Percentiles rank a stretch among this genome's conserved stretches.
phyloP scores from a whole-genome alignment of 2,888 invertebrate genomes.

The Theretra japonica region DNA sequence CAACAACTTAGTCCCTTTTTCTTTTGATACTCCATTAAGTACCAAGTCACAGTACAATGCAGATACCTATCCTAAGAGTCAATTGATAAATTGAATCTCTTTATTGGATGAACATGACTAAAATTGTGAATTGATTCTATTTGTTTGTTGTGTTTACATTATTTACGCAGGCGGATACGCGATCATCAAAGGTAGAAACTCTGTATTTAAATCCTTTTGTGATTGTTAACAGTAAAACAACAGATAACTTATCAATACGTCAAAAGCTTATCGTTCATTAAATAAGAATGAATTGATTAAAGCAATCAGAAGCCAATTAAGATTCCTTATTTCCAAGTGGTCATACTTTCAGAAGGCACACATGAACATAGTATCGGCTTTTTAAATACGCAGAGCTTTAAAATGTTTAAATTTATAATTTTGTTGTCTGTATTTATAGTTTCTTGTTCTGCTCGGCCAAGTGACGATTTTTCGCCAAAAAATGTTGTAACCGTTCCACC shows the following conservation, averaged over 20 bases:
- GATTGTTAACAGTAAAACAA: slow-evolving; percentile 23
- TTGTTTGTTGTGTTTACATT: not conserved
- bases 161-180: not conserved
- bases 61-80: slow-evolving; percentile 30
- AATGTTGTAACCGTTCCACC: slow-evolving; percentile 50
- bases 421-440: slow-evolving; percentile 36
- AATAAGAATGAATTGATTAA: slow-evolving; percentile 45
- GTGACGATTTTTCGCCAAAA: slow-evolving; percentile 34
- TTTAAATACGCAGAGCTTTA: not conserved
- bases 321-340: slow-evolving; percentile 42
- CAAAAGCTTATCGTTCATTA: slow-evolving; percentile 43
- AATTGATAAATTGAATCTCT: slow-evolving; percentile 56
- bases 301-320: slow-evolving; percentile 54
- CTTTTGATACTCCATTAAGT: not conserved
- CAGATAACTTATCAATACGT: slow-evolving; percentile 49
- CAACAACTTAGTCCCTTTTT: slow-evolving; percentile 2
- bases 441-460: slow-evolving; percentile 41
- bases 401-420: slow-evolving; percentile 31
- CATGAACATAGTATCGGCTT: not conserved
- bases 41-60: not conserved
- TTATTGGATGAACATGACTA: slow-evolving; percentile 32
- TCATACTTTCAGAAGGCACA: slow-evolving; percentile 38
- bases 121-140: not conserved
- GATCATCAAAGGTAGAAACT: not conserved
- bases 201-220: not conserved